Evolutionary conservation across 2,888 invertebrate genomes (phyloP), one percentile per base, ranked within the genome.

Genomic region (Nymphalis urticae): DNA sequence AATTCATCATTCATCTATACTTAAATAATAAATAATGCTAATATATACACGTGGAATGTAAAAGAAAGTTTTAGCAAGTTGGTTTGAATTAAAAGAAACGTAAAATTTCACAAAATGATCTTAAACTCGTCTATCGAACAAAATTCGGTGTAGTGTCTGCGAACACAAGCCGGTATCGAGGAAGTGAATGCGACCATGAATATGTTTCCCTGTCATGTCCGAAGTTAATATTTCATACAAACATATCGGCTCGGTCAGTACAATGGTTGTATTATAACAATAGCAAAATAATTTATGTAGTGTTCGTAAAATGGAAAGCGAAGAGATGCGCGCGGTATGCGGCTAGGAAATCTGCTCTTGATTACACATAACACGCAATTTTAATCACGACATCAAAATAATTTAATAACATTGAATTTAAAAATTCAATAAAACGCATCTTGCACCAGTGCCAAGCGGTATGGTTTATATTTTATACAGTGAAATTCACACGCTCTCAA

Each of bases 161-260:
- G 27, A 32, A 32, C 27, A 32, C 27, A 6, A 21, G 36, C 42
- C 50, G 17, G 27, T 68, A 69, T 72, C 59, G 70, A 82, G 83
- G 85, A 84, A 85, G 83, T 85, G 80, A 85, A 80, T 78, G 82
- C 80, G 81, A 54, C 82, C 82, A 70, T 84, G 81, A 81, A 77
- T 73, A 65, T 74, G 65, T 74, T 74, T 72, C 69, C 73, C 73
- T 67, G 24, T 65, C 62, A 66, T 66, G 64, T 56, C 65, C 32
- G 65, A 48, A 17, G 36, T 48, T 17, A 54, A 50, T 68, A 53
- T 60, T 54, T 64, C 56, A 51, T 61, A 62, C 19, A 19, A 50
- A 56, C n/a, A 62, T 32, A 21, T 48, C n/a, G 36, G 19, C 42
- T 19, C 58, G 2, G 42, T 42, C 36, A 19, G 7, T 36, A n/a